Conservation (phyloP, 1,140 invertebrate genomes). For the Sarcophaga bullata region DNA sequence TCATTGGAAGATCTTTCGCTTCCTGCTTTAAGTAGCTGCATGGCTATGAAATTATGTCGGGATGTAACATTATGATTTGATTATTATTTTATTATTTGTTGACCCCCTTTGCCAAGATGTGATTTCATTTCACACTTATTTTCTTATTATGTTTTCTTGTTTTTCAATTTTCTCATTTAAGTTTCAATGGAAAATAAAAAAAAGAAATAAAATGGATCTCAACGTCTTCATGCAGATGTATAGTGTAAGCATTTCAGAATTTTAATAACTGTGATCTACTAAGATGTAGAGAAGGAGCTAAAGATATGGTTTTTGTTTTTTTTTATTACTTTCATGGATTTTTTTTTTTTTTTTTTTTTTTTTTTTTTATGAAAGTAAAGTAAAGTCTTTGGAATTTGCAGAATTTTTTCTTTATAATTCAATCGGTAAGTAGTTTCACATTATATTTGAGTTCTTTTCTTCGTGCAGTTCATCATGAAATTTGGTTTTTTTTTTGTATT, state of each 20-base stretch:
- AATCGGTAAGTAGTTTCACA: slow-evolving; percentile 16
- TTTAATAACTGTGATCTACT: slow-evolving; percentile 14
- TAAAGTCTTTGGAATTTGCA: slow-evolving; percentile 23
- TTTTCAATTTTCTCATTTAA: neutral
- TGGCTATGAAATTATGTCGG: slow-evolving; percentile 16
- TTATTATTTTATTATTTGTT: slow-evolving; percentile 47
- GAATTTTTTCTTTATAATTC: slow-evolving; percentile 27
- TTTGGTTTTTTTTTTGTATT: too few relatives aligned
- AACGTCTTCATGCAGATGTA: neutral
- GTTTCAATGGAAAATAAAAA: neutral
- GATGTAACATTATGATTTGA: slow-evolving; percentile 46
- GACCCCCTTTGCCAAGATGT: slow-evolving; percentile 43
- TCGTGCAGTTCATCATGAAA: too few relatives aligned
- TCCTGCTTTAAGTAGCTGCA: slow-evolving; percentile 31
- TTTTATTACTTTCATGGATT: too few relatives aligned
- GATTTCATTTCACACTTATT: neutral
- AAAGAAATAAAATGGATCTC: too few relatives aligned
- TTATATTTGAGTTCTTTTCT: neutral
- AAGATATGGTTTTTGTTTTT: neutral
- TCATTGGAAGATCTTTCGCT: neutral
- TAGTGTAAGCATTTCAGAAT: neutral
- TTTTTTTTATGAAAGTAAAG: slow-evolving; percentile 12
- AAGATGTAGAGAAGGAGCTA: neutral
- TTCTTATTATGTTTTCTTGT: neutral
- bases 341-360: too few relatives aligned